Base-by-base conservation (phyloP, 2,888 invertebrate genomes). In the Yponomeuta sedellus region DNA sequence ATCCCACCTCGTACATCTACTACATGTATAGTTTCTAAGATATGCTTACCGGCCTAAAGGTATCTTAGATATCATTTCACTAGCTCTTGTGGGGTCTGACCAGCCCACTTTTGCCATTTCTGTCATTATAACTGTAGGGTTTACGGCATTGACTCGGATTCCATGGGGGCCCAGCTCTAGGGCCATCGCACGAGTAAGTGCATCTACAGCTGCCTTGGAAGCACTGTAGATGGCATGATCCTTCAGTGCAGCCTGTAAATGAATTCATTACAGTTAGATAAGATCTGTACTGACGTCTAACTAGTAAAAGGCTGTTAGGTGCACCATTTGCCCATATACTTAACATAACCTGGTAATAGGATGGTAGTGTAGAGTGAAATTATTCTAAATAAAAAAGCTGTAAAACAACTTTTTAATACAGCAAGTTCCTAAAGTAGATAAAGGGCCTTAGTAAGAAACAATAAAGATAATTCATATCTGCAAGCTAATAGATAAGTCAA, bases 71-170 rank as follows among this genome's bases (percentile, higher is more conserved):
- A 95, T 76, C 94, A 98, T 94, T 12, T 94, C 94, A 19, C 91
- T 92, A 10, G 96, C 94, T 78, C 94, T 96, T 0, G 77, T 89
- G 0, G 97, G 96, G 77, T 98, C 96, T n/a, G 95, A 93, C 98
- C 98, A 99, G 56, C 94, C 95, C 1, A 93, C 86, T 75, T 92
- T 93, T 0, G 97, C 97, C 97, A 99, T 97, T 72, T 95, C 96
- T 0, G 99, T 99, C 92, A 97, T 91, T 20, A 97, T 96, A 0
- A 98, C 98, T 0, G 98, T 99, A 0, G 99, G 99, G 82, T 98
- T 98, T 0, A 99, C 96, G 66, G 94, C 93, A 84, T 99, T 99
- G 0, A 98, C 96, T 67, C 99, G 93, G 72, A 99, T 98, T 28
- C 94, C 94, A 71, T 95, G 92, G 0, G 94, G 94, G 0, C 97